Conservation (phyloP, 2,888 invertebrate species). For the Beris morrisii region DNA sequence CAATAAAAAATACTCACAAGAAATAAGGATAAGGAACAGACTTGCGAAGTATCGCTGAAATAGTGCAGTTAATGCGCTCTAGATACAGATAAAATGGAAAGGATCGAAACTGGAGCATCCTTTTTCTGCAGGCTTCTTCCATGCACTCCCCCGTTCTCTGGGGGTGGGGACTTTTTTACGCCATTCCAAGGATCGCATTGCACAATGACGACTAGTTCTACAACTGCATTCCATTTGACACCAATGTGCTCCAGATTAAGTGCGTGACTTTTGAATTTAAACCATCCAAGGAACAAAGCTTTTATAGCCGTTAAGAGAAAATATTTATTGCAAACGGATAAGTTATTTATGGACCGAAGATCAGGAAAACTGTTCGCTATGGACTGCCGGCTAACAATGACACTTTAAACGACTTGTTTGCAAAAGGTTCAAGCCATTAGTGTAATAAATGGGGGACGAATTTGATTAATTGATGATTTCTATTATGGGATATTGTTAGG, state of each 20-base stretch:
- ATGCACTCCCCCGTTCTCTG: too few species aligned
- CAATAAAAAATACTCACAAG: slow-evolving; percentile 26
- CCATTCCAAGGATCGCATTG: too few species aligned
- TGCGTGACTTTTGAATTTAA: slow-evolving; percentile 29
- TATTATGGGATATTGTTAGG: slow-evolving; percentile 20
- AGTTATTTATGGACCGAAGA: slow-evolving; percentile 26
- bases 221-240: slow-evolving; percentile 25
- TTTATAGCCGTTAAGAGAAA: slow-evolving; percentile 25
- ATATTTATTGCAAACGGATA: slow-evolving; percentile 27
- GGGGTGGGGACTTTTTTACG: too few species aligned
- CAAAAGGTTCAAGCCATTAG: slow-evolving; percentile 20
- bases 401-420: slow-evolving; percentile 28
- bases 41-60: too few species aligned
- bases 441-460: slow-evolving; percentile 13
- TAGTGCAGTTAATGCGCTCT: too few species aligned
- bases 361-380: slow-evolving; percentile 2
- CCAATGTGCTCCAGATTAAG: slow-evolving; percentile 28
- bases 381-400: slow-evolving; percentile 3
- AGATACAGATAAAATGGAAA: too few species aligned
- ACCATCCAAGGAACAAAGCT: slow-evolving; percentile 12
- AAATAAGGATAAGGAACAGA: slow-evolving; percentile 16
- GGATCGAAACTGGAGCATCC: too few species aligned
- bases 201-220: too few species aligned
- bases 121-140: too few species aligned
- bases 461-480: slow-evolving; percentile 29